Evolutionary conservation across 2,797 vertebrate genomes (phyloP), one percentile per base, ranked within the genome.

Genomic region (Hippopotamyrus pictus): DNA sequence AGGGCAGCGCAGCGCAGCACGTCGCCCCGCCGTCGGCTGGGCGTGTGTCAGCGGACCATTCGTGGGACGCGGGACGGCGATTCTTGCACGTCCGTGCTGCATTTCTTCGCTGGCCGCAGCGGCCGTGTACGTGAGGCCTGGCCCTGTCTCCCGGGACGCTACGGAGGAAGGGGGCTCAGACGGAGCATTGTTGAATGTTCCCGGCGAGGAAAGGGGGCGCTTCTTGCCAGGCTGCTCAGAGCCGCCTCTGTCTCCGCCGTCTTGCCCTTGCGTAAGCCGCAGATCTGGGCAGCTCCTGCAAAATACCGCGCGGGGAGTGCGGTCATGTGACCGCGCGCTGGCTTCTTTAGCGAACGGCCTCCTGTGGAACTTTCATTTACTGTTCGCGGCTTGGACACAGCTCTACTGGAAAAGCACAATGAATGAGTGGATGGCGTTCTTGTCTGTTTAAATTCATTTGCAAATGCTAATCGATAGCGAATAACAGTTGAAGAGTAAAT

Each of bases 121-220:
- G 88, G 14, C 37, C 88, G 41, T 62, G 44, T 51, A 69, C 79
- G 59, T 37, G 54, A 86, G 17, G 82, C 87, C 44, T 86, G 17
- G 11, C 51, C 22, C 51, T 92, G 93, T 90, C 93, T 92, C 91
- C 93, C 87, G 46, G 44, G 92, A 79, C 46, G 6, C 88, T 19
- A 48, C 46, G 37, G 41, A 17, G 87, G 87, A 48, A 69, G 57
- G 57, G 33, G 57, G 37, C 9, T 65, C 37, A 88, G 59, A 65
- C 87, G 22, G 46, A 53, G 62, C 88, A 79, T 88, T 88, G 88
- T 88, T 65, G 48, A 79, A 88, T 54, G 62, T 88, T 88, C 88
- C 48, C 69, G 4, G 88, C 46, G 50, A 69, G 65, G 44, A 88
- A 25, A 76, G 59, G 25, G 33, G 54, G 12, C n/a, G 25, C 41